Evolutionary conservation across 2,888 invertebrate genomes (phyloP).

Genomic region (Diaphora mendica): DNA sequence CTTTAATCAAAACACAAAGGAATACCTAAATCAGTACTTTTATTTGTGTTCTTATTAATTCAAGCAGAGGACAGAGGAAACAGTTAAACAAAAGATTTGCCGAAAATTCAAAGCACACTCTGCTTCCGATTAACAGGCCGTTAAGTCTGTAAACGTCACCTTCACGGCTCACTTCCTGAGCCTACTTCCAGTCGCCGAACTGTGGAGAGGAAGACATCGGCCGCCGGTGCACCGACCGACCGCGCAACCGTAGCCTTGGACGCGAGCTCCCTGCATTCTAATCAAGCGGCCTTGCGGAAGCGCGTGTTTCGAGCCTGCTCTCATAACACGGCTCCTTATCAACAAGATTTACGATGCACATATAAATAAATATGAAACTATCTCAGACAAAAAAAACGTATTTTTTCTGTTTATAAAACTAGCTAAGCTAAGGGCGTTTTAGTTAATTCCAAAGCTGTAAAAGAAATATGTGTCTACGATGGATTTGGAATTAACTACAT

Average conservation of each 20-base stretch:
- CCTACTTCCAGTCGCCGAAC: slow-evolving; percentile 71
- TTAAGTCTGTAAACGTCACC: slow-evolving; percentile 76
- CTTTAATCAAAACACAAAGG: not conserved
- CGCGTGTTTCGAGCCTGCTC: slow-evolving; percentile 77
- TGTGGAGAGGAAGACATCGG: slow-evolving; percentile 77
- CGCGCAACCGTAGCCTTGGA: slow-evolving; percentile 80
- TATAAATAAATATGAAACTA: slow-evolving; percentile 48
- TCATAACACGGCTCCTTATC: slow-evolving; percentile 78
- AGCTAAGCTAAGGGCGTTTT: too few species aligned
- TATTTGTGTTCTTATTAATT: slow-evolving; percentile 58
- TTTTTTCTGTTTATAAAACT: not conserved
- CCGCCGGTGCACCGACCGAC: slow-evolving; percentile 82
- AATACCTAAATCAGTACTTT: slow-evolving; percentile 26
- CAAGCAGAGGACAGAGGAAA: slow-evolving; percentile 70
- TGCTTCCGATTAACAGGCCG: slow-evolving; percentile 77
- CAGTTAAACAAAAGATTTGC: slow-evolving; percentile 66
- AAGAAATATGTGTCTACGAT: not conserved
- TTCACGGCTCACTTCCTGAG: slow-evolving; percentile 80
- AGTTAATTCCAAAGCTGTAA: not conserved
- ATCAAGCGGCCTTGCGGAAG: slow-evolving; percentile 85
- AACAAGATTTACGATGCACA: slow-evolving; percentile 57
- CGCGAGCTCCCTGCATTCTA: slow-evolving; percentile 85
- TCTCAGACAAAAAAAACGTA: slow-evolving; percentile 34
- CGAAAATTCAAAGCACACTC: slow-evolving; percentile 81
- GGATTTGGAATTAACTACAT: not conserved